These are phyloP conservation scores for Odontamblyopus rebecca DNA, from an alignment of 2,797 vertebrate species.

Conservation along the genomic window DNA sequence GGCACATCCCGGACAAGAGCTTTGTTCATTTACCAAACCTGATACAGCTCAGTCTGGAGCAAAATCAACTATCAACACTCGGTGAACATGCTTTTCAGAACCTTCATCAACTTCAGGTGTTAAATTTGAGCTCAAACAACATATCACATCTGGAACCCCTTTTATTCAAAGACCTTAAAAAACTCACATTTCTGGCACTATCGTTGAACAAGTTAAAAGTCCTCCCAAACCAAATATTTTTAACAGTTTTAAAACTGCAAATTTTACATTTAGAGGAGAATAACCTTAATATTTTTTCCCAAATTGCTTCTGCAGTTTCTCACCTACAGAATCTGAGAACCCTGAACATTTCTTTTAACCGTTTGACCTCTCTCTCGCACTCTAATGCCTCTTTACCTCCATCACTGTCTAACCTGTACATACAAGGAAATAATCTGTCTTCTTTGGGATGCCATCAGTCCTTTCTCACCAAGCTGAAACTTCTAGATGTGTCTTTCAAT, in stretches of 20 bases:
- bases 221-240: conserved; percentile 70
- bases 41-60: conserved; percentile 53
- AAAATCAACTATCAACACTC: conserved; percentile 47
- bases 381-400: conserved; percentile 59
- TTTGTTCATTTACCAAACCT: conserved; percentile 70
- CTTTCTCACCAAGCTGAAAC: conserved; percentile 52
- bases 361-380: conserved; percentile 63
- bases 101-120: conserved; percentile 58
- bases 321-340: conserved; percentile 44
- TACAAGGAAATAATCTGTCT: conserved; percentile 64
- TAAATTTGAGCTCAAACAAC: conserved; percentile 74
- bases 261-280: conserved; percentile 66
- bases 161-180: conserved; percentile 70
- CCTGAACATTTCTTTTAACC: conserved; percentile 73
- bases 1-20: conserved; percentile 35
- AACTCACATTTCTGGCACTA: conserved; percentile 66
- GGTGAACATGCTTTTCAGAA: conserved; percentile 59
- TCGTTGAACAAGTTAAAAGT: conserved; percentile 61
- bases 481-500: conserved; percentile 77
- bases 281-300: conserved; percentile 61
- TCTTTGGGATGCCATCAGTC: conserved; percentile 56
- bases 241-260: conserved; percentile 46
- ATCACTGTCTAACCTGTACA: conserved; percentile 58
- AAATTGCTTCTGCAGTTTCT: conserved; percentile 63
- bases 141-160: conserved; percentile 49